Evolutionary conservation across 2,113 vertebrate species (phyloP), one percentile per base, ranked within the genome.

Genomic region (Aptenodytes forsteri): DNA sequence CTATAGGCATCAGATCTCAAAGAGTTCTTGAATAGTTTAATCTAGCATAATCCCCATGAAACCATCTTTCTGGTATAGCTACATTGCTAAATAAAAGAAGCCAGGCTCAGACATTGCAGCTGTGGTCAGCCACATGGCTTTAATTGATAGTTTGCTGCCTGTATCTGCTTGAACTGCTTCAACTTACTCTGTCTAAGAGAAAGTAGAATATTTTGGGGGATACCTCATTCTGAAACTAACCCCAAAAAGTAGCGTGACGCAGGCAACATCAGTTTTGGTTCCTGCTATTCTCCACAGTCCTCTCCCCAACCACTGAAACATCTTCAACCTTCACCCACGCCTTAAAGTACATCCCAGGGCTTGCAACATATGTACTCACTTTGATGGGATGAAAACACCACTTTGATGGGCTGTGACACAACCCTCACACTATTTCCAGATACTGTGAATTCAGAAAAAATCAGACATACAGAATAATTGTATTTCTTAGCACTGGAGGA

Each of bases 201-300:
- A 83, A 67, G 14, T 20, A 50, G 11, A 54, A 18, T 62, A 42
- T 38, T 67, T 92, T 26, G 10, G 34, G 23, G 6, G 19, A 22
- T 55, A 32, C 14, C 54, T 71, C 14, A 16, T 56, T 58, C 26
- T 56, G 47, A 80, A 80, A 76, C 12, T 20, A 16, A 55, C 80
- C 16, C 25, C 22, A 52, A 65, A 73, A 44, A 6, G 3, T 54
- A 44, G 1, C 0, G 1, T 0, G 2, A 22, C 6, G 16, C 18
- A 70, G 36, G 15, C 54, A 88, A 42, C 18, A 49, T 0, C 23
- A 73, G 19, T 25, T 89, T 87, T 70, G 5, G 8, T 69, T 83
- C 73, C 49, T 87, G n/a, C 30, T 72, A 4, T 73, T 54, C 50
- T 76, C 18, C 42, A 16, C 20, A 40, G 32, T 76, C 25, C 13